Percentiles rank a stretch among this genome's conserved stretches.
phyloP scores from a whole-genome alignment of 2,797 vertebrate genomes.

The Halcyon leucocephala region DNA sequence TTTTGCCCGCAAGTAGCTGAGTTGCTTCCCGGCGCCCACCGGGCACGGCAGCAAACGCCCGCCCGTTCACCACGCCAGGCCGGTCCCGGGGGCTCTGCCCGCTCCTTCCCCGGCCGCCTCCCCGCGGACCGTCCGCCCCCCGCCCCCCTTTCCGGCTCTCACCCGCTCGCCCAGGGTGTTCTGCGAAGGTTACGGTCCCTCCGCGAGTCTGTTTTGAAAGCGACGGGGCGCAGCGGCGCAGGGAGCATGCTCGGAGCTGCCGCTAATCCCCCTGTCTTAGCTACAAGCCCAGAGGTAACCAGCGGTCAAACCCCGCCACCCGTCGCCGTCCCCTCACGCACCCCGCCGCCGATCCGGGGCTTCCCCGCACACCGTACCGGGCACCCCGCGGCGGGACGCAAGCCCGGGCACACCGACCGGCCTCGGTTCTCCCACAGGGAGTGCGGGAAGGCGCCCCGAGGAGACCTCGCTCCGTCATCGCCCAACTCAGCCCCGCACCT shows the following conservation, averaged over 20 bases:
- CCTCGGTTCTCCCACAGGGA: neutral
- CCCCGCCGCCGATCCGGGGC: too few relatives aligned
- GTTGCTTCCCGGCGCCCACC: neutral
- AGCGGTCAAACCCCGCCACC: slow-evolving; percentile 75
- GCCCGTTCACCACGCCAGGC: neutral
- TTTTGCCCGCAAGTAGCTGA: neutral
- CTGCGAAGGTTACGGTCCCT: slow-evolving; percentile 59
- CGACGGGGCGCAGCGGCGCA: slow-evolving; percentile 70
- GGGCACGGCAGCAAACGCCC: neutral
- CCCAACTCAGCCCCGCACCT: neutral
- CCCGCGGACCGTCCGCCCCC: neutral
- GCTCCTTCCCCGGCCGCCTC: neutral
- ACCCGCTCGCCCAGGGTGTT: slow-evolving; percentile 25
- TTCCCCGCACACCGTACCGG: too few relatives aligned
- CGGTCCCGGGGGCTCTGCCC: neutral
- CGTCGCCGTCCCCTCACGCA: slow-evolving; percentile 51
- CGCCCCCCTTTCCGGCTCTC: neutral
- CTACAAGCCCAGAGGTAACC: slow-evolving; percentile 79
- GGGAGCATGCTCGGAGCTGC: slow-evolving; percentile 77
- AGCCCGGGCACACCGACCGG: too few relatives aligned
- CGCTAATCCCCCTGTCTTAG: slow-evolving; percentile 43
- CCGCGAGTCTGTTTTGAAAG: slow-evolving; percentile 61
- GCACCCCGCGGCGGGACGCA: neutral
- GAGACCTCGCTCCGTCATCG: neutral
- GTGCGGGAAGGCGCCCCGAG: too few relatives aligned